Evolutionary conservation across 2,797 vertebrate genomes (phyloP), one percentile per base, ranked within the genome.

Genomic region (Phataginus tricuspis): DNA sequence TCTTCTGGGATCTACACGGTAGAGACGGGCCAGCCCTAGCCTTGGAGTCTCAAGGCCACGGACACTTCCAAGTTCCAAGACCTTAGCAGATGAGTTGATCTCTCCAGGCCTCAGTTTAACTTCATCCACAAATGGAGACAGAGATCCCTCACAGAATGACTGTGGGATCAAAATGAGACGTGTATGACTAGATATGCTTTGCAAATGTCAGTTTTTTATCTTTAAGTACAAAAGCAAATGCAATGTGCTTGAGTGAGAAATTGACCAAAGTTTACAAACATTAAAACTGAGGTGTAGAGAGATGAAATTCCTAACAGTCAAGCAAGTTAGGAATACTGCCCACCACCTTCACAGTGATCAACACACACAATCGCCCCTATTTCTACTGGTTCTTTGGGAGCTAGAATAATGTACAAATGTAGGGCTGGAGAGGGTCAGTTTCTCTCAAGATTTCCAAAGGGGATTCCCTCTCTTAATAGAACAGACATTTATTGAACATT

Each of bases 201-300:
- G 19, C 49, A 79, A 86, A 89, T 29, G 25, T 29, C 39, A 18
- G n/a, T 51, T 91, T 90, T 66, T 96, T 37, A 72, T 53, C 82
- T 92, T 37, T 39, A 92, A 87, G 53, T 66, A 42, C 49, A 57
- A 63, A 31, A 53, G 9, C 37, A 27, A 79, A 66, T 31, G 23
- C 14, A 45, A 29, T 31, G 37, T 74, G 45, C 66, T 85, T 34
- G 37, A 39, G 74, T 57, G 53, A 80, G 61, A 82, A 77, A 75
- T 23, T 42, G 37, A 71, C 45, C 63, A 31, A 10, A 83, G 66
- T 34, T 49, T 53, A 45, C 37, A 64, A 83, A 68, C 34, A 39
- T 7, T 16, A 80, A 82, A 94, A 82, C 57, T 2, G 23, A 94
- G 69, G n/a, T 18, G 5, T 27, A 16, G 10, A 82, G 42, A 61